A percentile compares a stretch with the other conserved stretches of the same genome.
These are phyloP conservation scores for Ophthalmotilapia sp. DNA, from an alignment of 2,113 vertebrate genomes.

Conservation along the genomic window DNA sequence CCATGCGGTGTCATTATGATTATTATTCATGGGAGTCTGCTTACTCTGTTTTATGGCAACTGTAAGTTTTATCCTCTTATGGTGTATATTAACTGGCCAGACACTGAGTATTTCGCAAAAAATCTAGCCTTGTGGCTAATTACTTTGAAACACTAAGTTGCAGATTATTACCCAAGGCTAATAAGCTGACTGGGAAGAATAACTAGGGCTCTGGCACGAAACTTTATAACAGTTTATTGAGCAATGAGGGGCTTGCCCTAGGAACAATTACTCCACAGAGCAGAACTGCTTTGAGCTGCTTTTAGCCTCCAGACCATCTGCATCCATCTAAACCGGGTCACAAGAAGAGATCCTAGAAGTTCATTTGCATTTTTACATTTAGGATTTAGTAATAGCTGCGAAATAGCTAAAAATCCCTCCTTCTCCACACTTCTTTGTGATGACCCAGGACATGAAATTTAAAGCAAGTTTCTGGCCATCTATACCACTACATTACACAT, in stretches of 20 bases:
- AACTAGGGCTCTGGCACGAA: neutral
- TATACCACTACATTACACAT: neutral
- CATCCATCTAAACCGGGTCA: neutral
- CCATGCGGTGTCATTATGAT: neutral
- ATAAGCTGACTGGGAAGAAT: neutral
- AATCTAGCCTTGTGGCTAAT: conserved; percentile 5
- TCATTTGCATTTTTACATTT: neutral
- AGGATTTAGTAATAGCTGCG: neutral
- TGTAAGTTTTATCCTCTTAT: neutral
- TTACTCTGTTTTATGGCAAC: neutral
- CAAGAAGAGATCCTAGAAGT: neutral
- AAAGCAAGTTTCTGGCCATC: neutral
- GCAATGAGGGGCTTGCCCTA: neutral
- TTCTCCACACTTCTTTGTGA: neutral
- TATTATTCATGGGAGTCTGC: neutral
- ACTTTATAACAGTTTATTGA: conserved; percentile 7
- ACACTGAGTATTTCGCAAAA: neutral
- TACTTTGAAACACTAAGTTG: conserved; percentile 17
- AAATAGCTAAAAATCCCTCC: neutral
- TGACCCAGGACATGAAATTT: neutral
- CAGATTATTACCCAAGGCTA: conserved; percentile 3
- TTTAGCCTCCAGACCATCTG: neutral
- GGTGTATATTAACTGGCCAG: neutral
- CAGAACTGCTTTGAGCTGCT: conserved; percentile 4
- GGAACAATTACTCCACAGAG: conserved; percentile 9